Evolutionary conservation across 2,797 vertebrate genomes (phyloP).

Genomic region (Pipistrellus pygmaeus): DNA sequence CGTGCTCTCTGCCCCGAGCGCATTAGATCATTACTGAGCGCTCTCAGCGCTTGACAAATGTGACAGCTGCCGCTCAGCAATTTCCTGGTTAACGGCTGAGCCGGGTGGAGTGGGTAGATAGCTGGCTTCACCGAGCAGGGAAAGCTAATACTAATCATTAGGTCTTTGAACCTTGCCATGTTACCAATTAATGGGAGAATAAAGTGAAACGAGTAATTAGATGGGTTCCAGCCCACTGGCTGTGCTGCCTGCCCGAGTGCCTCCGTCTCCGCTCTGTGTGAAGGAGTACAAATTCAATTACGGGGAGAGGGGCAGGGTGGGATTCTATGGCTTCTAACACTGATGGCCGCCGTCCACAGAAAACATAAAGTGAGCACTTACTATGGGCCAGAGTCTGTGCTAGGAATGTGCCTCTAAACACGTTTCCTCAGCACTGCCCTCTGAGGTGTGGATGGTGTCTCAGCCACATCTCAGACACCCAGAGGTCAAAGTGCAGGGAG

Average conservation of each 20-base stretch:
- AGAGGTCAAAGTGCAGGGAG: background rate
- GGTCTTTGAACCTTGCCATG: slow-evolving; percentile 79
- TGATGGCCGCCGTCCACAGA: background rate
- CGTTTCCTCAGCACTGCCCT: background rate
- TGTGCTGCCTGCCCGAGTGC: slow-evolving; percentile 11
- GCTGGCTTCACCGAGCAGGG: slow-evolving; percentile 57
- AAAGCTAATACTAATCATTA: slow-evolving; percentile 74
- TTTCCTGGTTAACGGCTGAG: slow-evolving; percentile 76
- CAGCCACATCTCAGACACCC: background rate
- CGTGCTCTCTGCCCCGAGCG: slow-evolving; percentile 61
- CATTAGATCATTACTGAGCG: background rate
- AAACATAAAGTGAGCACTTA: background rate
- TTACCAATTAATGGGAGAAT: slow-evolving; percentile 69
- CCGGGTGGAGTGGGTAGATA: slow-evolving; percentile 81
- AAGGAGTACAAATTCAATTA: background rate
- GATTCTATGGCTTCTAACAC: background rate
- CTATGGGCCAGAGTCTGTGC: background rate
- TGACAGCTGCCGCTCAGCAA: slow-evolving; percentile 76
- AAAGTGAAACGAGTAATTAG: slow-evolving; percentile 74
- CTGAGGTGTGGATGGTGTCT: background rate
- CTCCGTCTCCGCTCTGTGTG: background rate
- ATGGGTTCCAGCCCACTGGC: slow-evolving; percentile 60
- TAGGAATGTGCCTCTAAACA: background rate
- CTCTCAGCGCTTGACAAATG: slow-evolving; percentile 60
- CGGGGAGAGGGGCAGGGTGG: background rate